Evolutionary conservation across 1,140 invertebrate genomes (phyloP), one percentile per base, ranked within the genome.

Genomic region (Hormaphis cornu): DNA sequence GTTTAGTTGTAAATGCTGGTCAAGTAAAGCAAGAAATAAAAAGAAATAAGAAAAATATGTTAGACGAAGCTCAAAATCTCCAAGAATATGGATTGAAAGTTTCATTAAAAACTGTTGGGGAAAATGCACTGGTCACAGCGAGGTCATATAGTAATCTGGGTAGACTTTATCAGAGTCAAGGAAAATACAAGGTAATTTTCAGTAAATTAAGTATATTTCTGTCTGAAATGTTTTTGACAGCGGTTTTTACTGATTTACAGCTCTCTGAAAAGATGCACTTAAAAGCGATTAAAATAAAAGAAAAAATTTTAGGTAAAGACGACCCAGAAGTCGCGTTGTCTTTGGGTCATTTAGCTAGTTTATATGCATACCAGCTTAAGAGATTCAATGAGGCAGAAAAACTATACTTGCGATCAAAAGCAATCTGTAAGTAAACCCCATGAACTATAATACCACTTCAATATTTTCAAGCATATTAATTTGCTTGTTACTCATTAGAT

Each of bases 101-200:
- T 69, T 86, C 90, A 1, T 84, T 85, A 76, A 83, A 85, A 74
- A 85, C 87, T 1, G 94, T 95, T 77, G 93, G 93, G 4, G 91
- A 95, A 79, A 86, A 86, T 76, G 95, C 95, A 79, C 90, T 96
- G 10, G 91, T 95, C 80, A 95, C 92, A 6, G 92, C 93, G 4
- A 96, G 95, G 76, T 91, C 95, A 78, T 96, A 95, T 79, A 93
- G 93, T 2, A 96, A 97, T 80, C 81, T 97, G 50, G 93, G 93
- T 52, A 77, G 86, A 33, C 81, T 97, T 3, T 96, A 95, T 81
- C 93, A 97, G 80, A 93, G 89, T 73, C 94, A 95, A 91, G 85
- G 86, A 74, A 85, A 86, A 76, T 94, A 85, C 79, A 79, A 87
- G 78, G 89, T 90, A 76, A 72, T 74, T 74, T 71, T 42, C 46